Conservation (phyloP, 1,140 invertebrate species). For the Potamilus streckersoni region DNA sequence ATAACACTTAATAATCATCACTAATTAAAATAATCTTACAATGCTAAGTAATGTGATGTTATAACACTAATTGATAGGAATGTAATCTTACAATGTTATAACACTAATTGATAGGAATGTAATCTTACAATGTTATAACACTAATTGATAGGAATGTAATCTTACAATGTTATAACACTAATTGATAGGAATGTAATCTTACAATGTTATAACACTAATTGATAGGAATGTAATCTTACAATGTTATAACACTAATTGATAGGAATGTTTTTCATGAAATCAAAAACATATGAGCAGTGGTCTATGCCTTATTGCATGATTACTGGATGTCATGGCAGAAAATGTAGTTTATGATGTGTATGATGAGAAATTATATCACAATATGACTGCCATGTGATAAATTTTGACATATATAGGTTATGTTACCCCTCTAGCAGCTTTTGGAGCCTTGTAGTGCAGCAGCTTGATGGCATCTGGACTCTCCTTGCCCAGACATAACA, state of each 20-base stretch:
- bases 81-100: too few relatives aligned
- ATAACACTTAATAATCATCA: too few relatives aligned
- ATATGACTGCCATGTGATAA: not conserved
- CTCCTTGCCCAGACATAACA: conserved; percentile 76
- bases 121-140: too few relatives aligned
- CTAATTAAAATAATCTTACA: too few relatives aligned
- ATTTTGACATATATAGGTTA: conserved; percentile 34
- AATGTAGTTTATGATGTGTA: not conserved
- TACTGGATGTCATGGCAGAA: not conserved
- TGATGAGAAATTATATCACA: not conserved
- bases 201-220: too few relatives aligned
- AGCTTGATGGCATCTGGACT: conserved; percentile 77
- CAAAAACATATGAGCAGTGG: not conserved
- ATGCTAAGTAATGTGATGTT: too few relatives aligned
- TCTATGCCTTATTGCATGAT: not conserved
- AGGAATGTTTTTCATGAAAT: not conserved
- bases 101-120: too few relatives aligned
- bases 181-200: too few relatives aligned
- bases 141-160: too few relatives aligned
- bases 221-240: too few relatives aligned
- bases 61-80: too few relatives aligned
- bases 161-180: too few relatives aligned
- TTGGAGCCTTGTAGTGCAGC: conserved; percentile 71
- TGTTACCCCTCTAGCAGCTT: conserved; percentile 67
- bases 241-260: not conserved